Conservation (phyloP, 2,888 invertebrate genomes). For the Pteria penguin region DNA sequence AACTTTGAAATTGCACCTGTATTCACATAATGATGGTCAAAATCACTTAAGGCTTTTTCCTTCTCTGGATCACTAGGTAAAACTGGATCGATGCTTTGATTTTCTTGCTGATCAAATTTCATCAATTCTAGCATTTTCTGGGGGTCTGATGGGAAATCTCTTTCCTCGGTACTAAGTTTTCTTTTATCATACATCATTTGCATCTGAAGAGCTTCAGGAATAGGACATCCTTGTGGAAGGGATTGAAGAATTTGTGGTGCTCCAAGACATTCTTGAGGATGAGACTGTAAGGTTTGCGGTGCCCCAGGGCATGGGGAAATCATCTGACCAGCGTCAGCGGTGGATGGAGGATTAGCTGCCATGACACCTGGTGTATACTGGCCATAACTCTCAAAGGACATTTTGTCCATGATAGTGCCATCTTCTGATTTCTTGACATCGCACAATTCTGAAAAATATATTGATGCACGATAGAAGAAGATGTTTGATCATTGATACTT, state of each 20-base stretch:
- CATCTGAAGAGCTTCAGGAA: slow-evolving; percentile 55
- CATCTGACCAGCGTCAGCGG: not conserved
- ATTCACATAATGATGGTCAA: not conserved
- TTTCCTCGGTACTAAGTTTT: not conserved
- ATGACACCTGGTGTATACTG: slow-evolving; percentile 33
- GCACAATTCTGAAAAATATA: not conserved
- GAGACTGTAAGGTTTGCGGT: not conserved
- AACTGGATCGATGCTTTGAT: not conserved
- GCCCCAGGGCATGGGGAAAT: not conserved
- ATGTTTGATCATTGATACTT: too few species aligned
- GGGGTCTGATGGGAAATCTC: not conserved
- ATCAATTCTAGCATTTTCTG: slow-evolving; percentile 34
- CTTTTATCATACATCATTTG: slow-evolving; percentile 54
- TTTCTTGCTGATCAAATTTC: slow-evolving; percentile 43
- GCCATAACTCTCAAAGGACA: slow-evolving; percentile 10
- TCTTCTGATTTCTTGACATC: not conserved
- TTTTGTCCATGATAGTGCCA: slow-evolving; percentile 4
- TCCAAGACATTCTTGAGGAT: too few species aligned
- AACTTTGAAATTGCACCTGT: not conserved
- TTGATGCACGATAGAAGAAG: too few species aligned
- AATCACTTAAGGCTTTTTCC: not conserved
- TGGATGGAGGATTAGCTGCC: slow-evolving; percentile 3
- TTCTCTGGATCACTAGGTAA: not conserved
- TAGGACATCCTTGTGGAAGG: slow-evolving; percentile 29
- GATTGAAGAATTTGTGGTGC: not conserved